These are phyloP conservation scores for Akabosia matsudoensis DNA, from an alignment of 1,140 invertebrate species.

Conservation along the genomic window DNA sequence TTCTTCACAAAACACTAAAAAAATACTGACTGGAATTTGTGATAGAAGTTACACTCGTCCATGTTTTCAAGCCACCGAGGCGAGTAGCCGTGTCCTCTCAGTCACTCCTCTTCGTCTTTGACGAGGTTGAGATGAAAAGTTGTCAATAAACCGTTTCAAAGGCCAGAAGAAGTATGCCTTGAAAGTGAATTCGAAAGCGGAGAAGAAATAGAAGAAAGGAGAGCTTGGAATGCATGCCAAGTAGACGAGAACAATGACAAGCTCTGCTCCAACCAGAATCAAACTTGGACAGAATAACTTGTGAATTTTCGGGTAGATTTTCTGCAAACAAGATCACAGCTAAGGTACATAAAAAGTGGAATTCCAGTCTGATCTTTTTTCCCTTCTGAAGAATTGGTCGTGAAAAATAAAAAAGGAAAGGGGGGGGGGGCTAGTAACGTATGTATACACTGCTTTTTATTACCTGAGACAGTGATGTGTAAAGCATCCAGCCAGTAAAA, in stretches of 20 bases:
- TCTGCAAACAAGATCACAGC: constrained; percentile 6
- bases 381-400: neutral
- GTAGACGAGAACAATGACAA: constrained; percentile 10
- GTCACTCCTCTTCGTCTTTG: neutral
- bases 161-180: constrained; percentile 29
- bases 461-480: neutral
- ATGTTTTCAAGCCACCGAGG: neutral
- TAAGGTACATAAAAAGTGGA: neutral
- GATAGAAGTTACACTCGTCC: no score
- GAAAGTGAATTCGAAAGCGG: neutral
- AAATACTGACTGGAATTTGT: no score
- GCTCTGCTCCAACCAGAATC: neutral
- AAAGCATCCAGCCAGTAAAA: neutral
- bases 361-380: neutral
- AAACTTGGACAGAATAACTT: constrained; percentile 18
- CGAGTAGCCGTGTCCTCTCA: constrained; percentile 1
- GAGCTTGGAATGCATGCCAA: constrained; percentile 23
- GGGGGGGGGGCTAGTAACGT: no score
- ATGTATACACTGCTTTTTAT: neutral
- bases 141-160: constrained; percentile 21
- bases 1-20: no score
- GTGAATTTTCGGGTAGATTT: constrained; percentile 6
- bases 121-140: constrained; percentile 9
- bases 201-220: constrained; percentile 30
- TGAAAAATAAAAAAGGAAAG: neutral